A percentile compares a stretch with the other conserved stretches of the same genome.
Evolutionary conservation across 1,140 invertebrate genomes (phyloP).

Genomic region (Temnothorax curvispinosus): DNA sequence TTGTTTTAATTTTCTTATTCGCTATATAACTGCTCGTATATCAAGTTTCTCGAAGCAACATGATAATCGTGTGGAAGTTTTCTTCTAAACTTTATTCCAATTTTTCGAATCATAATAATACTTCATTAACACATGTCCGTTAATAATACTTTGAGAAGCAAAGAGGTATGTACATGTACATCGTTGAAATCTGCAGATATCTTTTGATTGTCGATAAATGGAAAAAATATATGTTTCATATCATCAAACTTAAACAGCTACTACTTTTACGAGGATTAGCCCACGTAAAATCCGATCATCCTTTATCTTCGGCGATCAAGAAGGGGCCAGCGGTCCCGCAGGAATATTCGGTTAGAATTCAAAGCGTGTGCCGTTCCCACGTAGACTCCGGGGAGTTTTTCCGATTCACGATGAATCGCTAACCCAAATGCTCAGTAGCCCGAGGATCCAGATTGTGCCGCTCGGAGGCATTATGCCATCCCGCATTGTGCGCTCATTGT

Average conservation of each 20-base stretch:
- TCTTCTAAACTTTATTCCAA: not conserved
- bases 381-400: constrained; percentile 71
- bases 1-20: not conserved
- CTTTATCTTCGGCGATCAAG: constrained; percentile 43
- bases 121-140: no score
- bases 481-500: constrained; percentile 78
- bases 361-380: constrained; percentile 77
- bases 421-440: constrained; percentile 76
- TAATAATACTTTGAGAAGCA: no score
- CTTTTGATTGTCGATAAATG: constrained; percentile 1
- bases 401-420: constrained; percentile 82
- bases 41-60: not conserved
- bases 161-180: not conserved
- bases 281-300: not conserved
- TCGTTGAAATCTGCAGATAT: not conserved
- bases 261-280: constrained; percentile 51
- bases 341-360: constrained; percentile 69
- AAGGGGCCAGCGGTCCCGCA: constrained; percentile 45
- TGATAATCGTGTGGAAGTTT: not conserved
- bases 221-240: not conserved
- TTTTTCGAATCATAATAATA: not conserved
- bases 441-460: constrained; percentile 72
- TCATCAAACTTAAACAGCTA: not conserved
- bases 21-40: not conserved
- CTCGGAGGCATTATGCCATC: constrained; percentile 68